These are phyloP conservation scores for Delphinus delphis DNA, from an alignment of 2,113 vertebrate species.

Conservation along the genomic window DNA sequence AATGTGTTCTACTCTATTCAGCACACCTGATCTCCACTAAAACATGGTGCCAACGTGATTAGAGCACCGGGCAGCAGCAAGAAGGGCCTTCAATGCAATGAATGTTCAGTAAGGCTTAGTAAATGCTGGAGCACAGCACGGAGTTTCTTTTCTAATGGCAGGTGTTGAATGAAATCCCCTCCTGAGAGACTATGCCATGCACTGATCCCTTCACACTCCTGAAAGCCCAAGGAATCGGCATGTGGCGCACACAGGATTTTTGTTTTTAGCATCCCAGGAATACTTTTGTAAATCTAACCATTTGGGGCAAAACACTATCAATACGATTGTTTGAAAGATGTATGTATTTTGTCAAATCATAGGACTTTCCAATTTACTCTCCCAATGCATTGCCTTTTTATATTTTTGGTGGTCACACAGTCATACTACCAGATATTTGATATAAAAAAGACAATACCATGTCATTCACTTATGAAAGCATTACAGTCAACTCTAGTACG, in stretches of 20 bases:
- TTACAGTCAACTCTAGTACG: neutral
- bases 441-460: neutral
- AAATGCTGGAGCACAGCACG: neutral
- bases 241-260: neutral
- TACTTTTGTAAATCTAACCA: neutral
- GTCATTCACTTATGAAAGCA: neutral
- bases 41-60: neutral
- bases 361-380: neutral
- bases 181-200: fast-evolving
- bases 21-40: neutral
- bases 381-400: neutral
- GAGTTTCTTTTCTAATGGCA: neutral
- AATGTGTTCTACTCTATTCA: neutral
- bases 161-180: neutral
- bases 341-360: neutral
- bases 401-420: neutral
- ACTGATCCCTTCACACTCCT: neutral
- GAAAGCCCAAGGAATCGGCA: neutral
- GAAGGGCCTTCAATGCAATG: neutral
- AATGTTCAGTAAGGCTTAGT: neutral
- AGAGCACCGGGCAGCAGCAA: neutral
- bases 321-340: neutral
- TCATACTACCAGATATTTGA: neutral
- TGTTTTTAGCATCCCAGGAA: neutral
- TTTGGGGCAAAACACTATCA: neutral